These are phyloP conservation scores for Adrianichthys oophorus DNA, from an alignment of 2,797 vertebrate genomes.

Conservation along the genomic window DNA sequence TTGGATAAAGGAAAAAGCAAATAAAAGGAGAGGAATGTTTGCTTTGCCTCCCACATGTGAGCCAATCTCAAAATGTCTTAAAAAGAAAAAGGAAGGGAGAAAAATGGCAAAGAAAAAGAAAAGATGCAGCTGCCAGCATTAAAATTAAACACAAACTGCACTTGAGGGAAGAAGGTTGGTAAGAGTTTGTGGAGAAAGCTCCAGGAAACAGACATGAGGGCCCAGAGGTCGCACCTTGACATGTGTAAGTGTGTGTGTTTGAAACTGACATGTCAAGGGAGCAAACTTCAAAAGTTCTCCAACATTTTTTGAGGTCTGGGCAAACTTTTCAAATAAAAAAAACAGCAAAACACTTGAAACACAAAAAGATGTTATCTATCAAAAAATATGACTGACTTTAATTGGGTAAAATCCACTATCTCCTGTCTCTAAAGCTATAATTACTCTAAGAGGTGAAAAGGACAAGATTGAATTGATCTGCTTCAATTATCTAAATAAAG, in stretches of 20 bases:
- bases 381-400: not conserved
- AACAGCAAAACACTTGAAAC: not conserved
- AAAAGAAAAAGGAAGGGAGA: slow-evolving; percentile 1
- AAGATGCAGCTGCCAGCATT: slow-evolving; percentile 60
- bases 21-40: slow-evolving; percentile 47
- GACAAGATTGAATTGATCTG: slow-evolving; percentile 9
- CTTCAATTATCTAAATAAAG: slow-evolving; percentile 51
- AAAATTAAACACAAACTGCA: slow-evolving; percentile 67
- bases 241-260: slow-evolving; percentile 20
- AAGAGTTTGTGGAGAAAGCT: slow-evolving; percentile 44
- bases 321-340: slow-evolving; percentile 21
- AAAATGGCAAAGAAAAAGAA: slow-evolving; percentile 41
- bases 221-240: slow-evolving; percentile 33
- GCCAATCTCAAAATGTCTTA: slow-evolving; percentile 34
- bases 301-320: slow-evolving; percentile 7
- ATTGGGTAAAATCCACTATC: too few relatives aligned
- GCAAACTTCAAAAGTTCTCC: slow-evolving; percentile 11
- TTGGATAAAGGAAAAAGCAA: slow-evolving; percentile 20
- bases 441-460: too few relatives aligned
- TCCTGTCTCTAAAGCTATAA: too few relatives aligned
- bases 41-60: slow-evolving; percentile 47
- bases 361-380: not conserved
- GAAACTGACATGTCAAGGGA: not conserved
- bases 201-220: slow-evolving; percentile 37
- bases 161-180: slow-evolving; percentile 45